phyloP scores from a whole-genome alignment of 2,113 vertebrate genomes.

The Ailuropoda melanoleuca region DNA sequence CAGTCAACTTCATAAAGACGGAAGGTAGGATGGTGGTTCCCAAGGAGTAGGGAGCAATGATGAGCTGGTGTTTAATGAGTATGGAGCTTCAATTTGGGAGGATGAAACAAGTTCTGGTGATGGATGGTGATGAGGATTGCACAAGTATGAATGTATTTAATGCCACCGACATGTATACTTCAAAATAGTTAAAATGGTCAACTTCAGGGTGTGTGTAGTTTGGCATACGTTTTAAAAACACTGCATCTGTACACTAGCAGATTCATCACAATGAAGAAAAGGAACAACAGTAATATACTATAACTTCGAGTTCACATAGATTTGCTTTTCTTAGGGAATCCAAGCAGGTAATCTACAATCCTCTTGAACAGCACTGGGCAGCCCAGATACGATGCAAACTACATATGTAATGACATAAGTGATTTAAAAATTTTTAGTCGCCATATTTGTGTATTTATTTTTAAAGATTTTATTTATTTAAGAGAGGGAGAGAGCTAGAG shows the following conservation, averaged over 20 bases:
- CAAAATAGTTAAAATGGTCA: neutral
- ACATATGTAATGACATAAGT: neutral
- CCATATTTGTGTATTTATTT: neutral
- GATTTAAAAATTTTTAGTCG: neutral
- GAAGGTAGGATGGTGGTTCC: neutral
- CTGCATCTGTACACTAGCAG: neutral
- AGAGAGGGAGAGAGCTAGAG: neutral
- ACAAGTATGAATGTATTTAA: neutral
- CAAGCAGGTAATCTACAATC: neutral
- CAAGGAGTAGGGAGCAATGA: neutral
- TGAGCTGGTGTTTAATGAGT: neutral
- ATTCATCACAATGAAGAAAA: neutral
- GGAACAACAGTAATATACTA: neutral
- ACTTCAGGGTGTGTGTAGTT: neutral
- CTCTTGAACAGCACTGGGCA: neutral
- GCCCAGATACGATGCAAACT: neutral
- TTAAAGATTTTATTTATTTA: neutral
- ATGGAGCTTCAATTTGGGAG: neutral
- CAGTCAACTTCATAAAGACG: neutral
- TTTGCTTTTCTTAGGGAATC: neutral
- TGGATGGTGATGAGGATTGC: neutral
- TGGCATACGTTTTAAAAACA: neutral
- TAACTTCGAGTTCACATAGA: neutral
- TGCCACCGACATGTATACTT: neutral
- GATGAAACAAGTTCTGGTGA: neutral